These are phyloP conservation scores for Sebastiscus albofasciatus DNA, from an alignment of 2,797 vertebrate genomes.

Conservation along the genomic window DNA sequence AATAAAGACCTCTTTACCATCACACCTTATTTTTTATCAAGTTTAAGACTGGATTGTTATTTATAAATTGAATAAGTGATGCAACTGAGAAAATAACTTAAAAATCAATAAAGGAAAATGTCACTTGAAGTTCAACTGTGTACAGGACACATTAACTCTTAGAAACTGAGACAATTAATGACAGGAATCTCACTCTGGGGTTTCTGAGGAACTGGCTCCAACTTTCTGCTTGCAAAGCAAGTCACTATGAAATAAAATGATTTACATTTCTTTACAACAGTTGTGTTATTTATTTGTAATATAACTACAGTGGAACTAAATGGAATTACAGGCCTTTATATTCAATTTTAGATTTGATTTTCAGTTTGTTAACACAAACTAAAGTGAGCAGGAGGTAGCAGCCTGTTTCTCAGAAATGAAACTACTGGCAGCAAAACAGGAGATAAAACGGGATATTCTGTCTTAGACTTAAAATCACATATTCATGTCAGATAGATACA, in stretches of 20 bases:
- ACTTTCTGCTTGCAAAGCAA: neutral
- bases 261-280: neutral
- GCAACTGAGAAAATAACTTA: neutral
- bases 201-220: conserved; percentile 7
- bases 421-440: neutral
- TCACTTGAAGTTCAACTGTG: neutral
- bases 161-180: neutral
- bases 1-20: neutral
- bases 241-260: conserved; percentile 1
- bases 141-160: neutral
- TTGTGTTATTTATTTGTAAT: conserved; percentile 8
- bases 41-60: neutral
- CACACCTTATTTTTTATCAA: neutral
- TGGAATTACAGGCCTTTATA: neutral
- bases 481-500: neutral
- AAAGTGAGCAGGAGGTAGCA: neutral
- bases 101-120: neutral
- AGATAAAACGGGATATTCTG: neutral
- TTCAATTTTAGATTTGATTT: neutral
- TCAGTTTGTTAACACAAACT: neutral
- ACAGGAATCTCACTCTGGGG: neutral
- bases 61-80: neutral
- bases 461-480: neutral
- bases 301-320: neutral
- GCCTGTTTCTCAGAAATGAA: conserved; percentile 3